phyloP scores from a whole-genome alignment of 2,113 vertebrate genomes.

The Phalacrocorax brasilianus region DNA sequence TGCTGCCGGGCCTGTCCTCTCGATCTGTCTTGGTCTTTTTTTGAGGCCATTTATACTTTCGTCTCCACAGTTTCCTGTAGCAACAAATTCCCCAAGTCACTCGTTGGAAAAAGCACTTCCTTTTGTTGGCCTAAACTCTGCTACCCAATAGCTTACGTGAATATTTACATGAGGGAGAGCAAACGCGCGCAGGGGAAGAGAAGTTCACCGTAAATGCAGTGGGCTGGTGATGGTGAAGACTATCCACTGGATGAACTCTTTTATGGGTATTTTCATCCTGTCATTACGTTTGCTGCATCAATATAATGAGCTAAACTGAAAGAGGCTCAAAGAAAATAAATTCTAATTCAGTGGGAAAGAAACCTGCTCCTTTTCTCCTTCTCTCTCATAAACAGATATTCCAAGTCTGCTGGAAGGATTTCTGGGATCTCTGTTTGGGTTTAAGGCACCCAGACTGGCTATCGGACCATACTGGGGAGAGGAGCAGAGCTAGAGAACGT shows the following conservation, averaged over 20 bases:
- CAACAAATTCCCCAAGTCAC: not conserved
- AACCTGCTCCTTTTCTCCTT: not conserved
- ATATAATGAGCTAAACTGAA: not conserved
- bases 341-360: not conserved
- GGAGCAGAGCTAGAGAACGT: not conserved
- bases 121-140: not conserved
- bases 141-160: not conserved
- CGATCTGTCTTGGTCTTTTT: not conserved
- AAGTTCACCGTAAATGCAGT: not conserved
- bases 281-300: not conserved
- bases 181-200: not conserved
- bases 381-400: not conserved
- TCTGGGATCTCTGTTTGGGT: not conserved
- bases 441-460: not conserved
- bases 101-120: not conserved
- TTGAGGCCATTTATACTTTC: not conserved
- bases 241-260: not conserved
- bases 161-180: not conserved
- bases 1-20: not conserved
- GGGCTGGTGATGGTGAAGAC: not conserved
- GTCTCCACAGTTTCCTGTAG: constrained; percentile 4
- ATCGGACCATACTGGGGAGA: not conserved
- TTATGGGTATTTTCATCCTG: not conserved
- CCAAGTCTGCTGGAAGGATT: not conserved
- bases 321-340: not conserved